These are phyloP conservation scores for Ganaspis sp. DNA, from an alignment of 1,140 invertebrate genomes.

Conservation along the genomic window DNA sequence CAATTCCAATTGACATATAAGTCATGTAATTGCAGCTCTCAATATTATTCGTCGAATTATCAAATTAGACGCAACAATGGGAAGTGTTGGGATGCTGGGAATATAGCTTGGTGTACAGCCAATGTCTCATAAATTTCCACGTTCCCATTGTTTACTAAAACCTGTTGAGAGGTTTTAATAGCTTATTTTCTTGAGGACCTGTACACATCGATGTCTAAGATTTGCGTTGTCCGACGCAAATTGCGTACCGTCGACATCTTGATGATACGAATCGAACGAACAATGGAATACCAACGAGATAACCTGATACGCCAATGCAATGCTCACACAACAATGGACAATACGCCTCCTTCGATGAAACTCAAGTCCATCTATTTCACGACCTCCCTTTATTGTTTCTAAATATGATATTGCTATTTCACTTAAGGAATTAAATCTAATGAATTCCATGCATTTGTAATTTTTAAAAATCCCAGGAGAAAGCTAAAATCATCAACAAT, in stretches of 20 bases:
- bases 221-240: slow-evolving; percentile 13
- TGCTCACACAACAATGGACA: slow-evolving; percentile 55
- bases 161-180: neutral
- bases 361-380: neutral
- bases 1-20: neutral
- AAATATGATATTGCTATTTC: slow-evolving; percentile 5
- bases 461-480: neutral
- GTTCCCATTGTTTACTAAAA: slow-evolving; percentile 13
- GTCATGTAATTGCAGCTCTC: slow-evolving; percentile 3
- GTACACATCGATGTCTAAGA: slow-evolving; percentile 12
- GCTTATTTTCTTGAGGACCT: slow-evolving; percentile 22
- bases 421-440: neutral
- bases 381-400: slow-evolving; percentile 2
- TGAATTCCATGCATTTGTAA: neutral
- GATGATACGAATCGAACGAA: slow-evolving; percentile 54
- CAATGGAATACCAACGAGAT: slow-evolving; percentile 59
- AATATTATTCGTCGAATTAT: slow-evolving; percentile 12
- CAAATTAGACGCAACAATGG: neutral
- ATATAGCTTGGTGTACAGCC: neutral
- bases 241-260: slow-evolving; percentile 39
- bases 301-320: slow-evolving; percentile 53
- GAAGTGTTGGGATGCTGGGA: neutral
- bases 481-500: no score
- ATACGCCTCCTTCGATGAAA: slow-evolving; percentile 54
- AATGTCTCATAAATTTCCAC: slow-evolving; percentile 17